Conservation (phyloP, 2,888 invertebrate species). For the Ctena decussata region DNA sequence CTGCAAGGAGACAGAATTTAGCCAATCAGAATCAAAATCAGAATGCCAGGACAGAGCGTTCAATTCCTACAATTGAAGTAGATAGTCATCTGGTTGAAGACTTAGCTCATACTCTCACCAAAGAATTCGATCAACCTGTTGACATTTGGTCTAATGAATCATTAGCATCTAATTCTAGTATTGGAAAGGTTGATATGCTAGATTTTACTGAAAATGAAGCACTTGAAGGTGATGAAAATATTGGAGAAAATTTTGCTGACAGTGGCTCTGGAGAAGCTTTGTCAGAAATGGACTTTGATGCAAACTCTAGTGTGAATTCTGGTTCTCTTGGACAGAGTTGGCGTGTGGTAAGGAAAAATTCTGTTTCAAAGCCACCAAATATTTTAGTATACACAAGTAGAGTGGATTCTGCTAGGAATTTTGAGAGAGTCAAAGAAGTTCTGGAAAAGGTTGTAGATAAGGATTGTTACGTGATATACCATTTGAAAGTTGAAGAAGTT, state of each 20-base stretch:
- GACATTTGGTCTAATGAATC: conserved; percentile 73
- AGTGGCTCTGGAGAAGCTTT: conserved; percentile 70
- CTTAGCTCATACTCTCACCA: conserved; percentile 23
- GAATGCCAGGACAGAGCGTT: not conserved
- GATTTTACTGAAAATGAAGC: conserved; percentile 49
- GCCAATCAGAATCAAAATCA: not conserved
- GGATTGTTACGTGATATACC: conserved; percentile 83
- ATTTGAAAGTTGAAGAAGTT: conserved; percentile 82
- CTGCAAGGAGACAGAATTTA: not conserved
- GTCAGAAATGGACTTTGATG: conserved; percentile 58
- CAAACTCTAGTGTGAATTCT: conserved; percentile 21
- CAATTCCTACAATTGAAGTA: not conserved
- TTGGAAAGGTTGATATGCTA: conserved; percentile 58
- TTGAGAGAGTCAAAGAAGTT: conserved; percentile 73
- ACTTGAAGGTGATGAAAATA: conserved; percentile 27
- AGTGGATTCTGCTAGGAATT: conserved; percentile 79
- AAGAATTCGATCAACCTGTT: conserved; percentile 27
- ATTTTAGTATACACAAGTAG: conserved; percentile 85
- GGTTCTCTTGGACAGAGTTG: conserved; percentile 37
- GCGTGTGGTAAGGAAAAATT: conserved; percentile 28
- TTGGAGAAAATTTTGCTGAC: conserved; percentile 37
- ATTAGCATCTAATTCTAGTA: conserved; percentile 63
- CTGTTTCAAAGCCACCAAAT: conserved; percentile 83
- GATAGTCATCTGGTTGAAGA: conserved; percentile 30
- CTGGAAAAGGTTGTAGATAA: conserved; percentile 79